These are phyloP conservation scores for Actenoides hombroni DNA, from an alignment of 2,113 vertebrate species.

Conservation along the genomic window DNA sequence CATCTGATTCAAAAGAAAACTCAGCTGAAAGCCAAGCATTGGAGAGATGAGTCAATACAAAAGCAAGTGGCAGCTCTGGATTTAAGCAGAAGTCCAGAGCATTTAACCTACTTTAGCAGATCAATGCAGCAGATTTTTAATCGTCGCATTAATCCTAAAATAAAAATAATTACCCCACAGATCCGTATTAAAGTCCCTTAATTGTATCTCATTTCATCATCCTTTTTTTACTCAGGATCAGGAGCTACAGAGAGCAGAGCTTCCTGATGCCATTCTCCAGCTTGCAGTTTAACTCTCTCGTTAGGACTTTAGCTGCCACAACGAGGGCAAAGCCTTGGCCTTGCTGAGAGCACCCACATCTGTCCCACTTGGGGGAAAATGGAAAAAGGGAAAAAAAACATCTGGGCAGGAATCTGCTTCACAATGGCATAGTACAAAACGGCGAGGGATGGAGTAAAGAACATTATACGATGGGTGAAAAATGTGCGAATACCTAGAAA, in stretches of 20 bases:
- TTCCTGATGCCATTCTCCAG: neutral
- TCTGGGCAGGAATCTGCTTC: neutral
- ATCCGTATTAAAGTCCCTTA: constrained; percentile 26
- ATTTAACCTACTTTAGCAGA: constrained; percentile 65
- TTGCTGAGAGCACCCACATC: neutral
- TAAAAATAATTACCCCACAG: constrained; percentile 65
- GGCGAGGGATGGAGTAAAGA: neutral
- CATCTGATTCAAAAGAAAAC: constrained; percentile 43
- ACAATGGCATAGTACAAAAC: neutral
- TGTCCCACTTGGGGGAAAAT: neutral
- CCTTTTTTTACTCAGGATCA: neutral
- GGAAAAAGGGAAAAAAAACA: neutral
- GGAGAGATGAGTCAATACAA: constrained; percentile 40
- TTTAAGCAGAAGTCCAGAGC: constrained; percentile 32
- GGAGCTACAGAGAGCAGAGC: neutral
- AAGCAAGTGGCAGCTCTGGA: neutral
- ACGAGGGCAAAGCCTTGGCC: neutral
- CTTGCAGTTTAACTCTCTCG: neutral
- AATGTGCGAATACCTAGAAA: neutral
- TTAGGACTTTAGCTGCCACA: neutral
- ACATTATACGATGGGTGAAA: neutral
- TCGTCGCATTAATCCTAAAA: constrained; percentile 61
- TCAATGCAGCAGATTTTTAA: constrained; percentile 41
- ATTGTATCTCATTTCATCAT: constrained; percentile 51
- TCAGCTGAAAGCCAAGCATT: neutral